Evolutionary conservation across 1,140 invertebrate species (phyloP), one percentile per base, ranked within the genome.

Genomic region (Maconellicoccus hirsutus): DNA sequence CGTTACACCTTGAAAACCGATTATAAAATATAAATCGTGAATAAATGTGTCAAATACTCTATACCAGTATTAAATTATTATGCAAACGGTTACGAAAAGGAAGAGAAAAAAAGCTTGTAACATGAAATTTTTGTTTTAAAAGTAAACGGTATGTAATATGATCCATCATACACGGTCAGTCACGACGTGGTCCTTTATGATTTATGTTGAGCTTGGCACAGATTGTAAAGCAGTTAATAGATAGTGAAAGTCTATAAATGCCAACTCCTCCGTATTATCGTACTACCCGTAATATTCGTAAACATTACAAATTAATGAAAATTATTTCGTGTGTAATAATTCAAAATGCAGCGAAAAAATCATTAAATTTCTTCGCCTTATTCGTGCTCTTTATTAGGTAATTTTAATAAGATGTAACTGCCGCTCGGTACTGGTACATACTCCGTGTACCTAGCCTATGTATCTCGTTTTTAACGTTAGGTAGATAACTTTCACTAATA

Each of bases 251-350:
- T 66, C 22, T 12, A 66, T 26, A 26, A 25, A 14, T 16, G 10
- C 61, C 61, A 19, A 66, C 61, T 52, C n/a, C 42, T 16, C 42
- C n/a, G 3, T 3, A 6, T 52, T 16, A 52, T 16, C 6, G 12
- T 52, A 16, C 42, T 16, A 14, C 14, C 6, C 33, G 33, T 38
- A 52, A 52, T 52, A 52, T 16, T 19, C 42, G 12, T 16, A 8
- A 66, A 66, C 61, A 66, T 66, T 66, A 66, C 61, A 66, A 66
- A 66, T 66, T 66, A 66, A 66, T 66, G 61, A 66, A 66, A 66
- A 66, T 14, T 66, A 26, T 25, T 66, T 66, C 61, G 61, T 26
- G 25, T 66, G 25, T 25, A 66, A 66, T 66, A 66, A 66, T 66
- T 66, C 61, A 66, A 66, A 22, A 26, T 14, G 22, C 3, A 66